Conservation (phyloP, 1,140 invertebrate genomes). For the Drosophila seguyi region DNA sequence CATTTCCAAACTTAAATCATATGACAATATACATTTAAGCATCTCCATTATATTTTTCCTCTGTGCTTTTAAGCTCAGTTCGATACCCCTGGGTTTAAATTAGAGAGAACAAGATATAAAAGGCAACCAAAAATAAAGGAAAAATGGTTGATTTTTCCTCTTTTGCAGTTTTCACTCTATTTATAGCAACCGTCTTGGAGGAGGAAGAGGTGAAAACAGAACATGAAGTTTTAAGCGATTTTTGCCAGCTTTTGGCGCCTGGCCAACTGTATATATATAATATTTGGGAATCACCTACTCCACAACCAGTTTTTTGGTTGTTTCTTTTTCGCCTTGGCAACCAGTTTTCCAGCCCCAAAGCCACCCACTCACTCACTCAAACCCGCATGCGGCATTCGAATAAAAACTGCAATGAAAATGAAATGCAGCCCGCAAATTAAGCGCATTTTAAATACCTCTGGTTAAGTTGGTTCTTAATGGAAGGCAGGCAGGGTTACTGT, state of each 20-base stretch:
- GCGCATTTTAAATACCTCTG: conserved; percentile 68
- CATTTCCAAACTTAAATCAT: not conserved
- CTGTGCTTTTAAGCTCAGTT: conserved; percentile 1
- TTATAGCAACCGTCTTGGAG: conserved; percentile 54
- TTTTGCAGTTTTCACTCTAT: conserved; percentile 71
- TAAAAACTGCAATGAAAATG: conserved; percentile 71
- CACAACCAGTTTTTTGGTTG: conserved; percentile 67
- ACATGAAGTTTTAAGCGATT: conserved; percentile 60
- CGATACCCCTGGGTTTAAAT: conserved; percentile 4
- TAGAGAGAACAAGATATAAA: conserved; percentile 18
- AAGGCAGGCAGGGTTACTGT: conserved; percentile 1
- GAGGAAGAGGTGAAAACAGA: conserved; percentile 49
- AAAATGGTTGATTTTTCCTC: conserved; percentile 43
- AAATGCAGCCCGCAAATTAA: conserved; percentile 57
- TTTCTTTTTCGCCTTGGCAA: conserved; percentile 51
- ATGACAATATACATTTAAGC: not conserved
- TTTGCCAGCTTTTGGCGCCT: conserved; percentile 61
- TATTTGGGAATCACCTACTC: conserved; percentile 31
- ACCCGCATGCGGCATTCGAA: conserved; percentile 5
- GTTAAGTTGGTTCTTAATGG: conserved; percentile 12
- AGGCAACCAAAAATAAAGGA: not conserved
- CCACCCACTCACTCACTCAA: conserved; percentile 35
- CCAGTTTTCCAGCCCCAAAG: conserved; percentile 55
- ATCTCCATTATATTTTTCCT: not conserved
- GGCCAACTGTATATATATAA: conserved; percentile 52